Percentiles rank a stretch among this genome's conserved stretches.
phyloP scores from a whole-genome alignment of 2,888 invertebrate genomes.

The Idaea dimidiata region DNA sequence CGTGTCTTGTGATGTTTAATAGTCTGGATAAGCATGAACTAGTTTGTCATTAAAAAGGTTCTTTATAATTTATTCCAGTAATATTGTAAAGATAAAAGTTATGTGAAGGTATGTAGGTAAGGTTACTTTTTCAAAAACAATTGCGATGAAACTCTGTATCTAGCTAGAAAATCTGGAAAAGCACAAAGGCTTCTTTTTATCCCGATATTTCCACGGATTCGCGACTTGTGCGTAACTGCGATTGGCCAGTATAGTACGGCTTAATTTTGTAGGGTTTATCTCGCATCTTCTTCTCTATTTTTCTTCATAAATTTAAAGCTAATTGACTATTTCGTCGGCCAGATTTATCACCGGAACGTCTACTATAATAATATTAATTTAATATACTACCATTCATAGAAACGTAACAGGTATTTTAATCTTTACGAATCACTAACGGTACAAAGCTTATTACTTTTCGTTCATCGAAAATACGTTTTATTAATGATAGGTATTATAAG shows the following conservation, averaged over 20 bases:
- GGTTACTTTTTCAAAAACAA: too few species aligned
- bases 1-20: constrained; percentile 16
- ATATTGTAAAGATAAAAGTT: background rate
- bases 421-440: background rate
- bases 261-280: background rate
- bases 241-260: too few species aligned
- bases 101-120: background rate
- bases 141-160: too few species aligned
- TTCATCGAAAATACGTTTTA: background rate
- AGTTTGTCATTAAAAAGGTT: background rate
- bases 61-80: background rate
- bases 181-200: too few species aligned
- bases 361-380: background rate
- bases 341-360: background rate
- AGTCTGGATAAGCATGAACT: constrained; percentile 1
- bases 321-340: background rate
- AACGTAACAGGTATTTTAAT: background rate
- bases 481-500: background rate
- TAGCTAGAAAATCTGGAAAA: too few species aligned
- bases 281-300: background rate
- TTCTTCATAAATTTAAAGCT: background rate
- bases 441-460: background rate
- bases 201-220: too few species aligned
- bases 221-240: too few species aligned
- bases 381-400: background rate